Conservation (phyloP, 2,113 vertebrate genomes). For the Pollimyrus isidori region DNA sequence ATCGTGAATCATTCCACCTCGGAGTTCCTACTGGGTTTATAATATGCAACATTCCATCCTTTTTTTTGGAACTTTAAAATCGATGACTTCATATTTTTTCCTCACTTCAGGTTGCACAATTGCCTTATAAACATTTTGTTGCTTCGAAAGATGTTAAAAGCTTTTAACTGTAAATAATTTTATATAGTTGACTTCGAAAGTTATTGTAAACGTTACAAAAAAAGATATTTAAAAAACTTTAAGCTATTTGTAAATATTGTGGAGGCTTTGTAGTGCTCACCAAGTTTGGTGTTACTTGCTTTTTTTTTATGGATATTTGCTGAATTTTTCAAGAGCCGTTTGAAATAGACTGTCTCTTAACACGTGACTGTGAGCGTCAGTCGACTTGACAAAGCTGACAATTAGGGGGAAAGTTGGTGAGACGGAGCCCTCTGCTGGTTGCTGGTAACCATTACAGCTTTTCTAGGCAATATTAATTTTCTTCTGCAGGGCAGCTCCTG, state of each 20-base stretch:
- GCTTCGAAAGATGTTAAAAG: constrained; percentile 48
- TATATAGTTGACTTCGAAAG: constrained; percentile 37
- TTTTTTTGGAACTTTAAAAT: constrained; percentile 60
- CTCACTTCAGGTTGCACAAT: constrained; percentile 66
- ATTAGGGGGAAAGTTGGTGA: neutral
- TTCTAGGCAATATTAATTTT: neutral
- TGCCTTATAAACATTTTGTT: constrained; percentile 62
- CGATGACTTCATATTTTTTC: constrained; percentile 35
- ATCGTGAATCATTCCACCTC: constrained; percentile 68
- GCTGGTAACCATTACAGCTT: neutral
- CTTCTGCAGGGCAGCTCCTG: neutral
- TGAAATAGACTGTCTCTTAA: neutral
- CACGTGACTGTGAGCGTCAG: neutral
- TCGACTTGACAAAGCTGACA: neutral
- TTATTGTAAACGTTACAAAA: constrained; percentile 30
- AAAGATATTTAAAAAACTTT: constrained; percentile 15
- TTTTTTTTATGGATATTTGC: constrained; percentile 4
- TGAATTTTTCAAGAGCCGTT: neutral
- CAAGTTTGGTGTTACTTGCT: constrained; percentile 14
- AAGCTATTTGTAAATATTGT: constrained; percentile 21
- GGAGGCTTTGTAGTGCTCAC: constrained; percentile 24
- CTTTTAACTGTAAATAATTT: constrained; percentile 49
- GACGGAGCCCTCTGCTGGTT: neutral
- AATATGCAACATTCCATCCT: constrained; percentile 85
- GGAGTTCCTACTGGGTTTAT: constrained; percentile 60